Evolutionary conservation across 2,113 vertebrate species (phyloP).

Genomic region (Jacana jacana): DNA sequence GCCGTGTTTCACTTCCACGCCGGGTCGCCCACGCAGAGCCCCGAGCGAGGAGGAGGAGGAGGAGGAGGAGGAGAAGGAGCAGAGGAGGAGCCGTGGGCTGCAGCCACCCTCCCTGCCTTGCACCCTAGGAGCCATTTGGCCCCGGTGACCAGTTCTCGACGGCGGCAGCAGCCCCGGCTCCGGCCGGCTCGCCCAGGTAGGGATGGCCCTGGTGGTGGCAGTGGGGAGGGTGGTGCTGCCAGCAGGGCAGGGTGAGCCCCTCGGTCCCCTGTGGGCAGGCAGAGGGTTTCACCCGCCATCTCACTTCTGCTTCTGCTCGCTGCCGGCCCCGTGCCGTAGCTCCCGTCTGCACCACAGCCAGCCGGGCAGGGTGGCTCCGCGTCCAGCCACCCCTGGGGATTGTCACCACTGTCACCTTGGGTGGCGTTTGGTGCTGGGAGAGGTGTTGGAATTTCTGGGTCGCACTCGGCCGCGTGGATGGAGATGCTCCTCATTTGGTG

Average conservation of each 20-base stretch:
- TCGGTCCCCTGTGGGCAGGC: neutral
- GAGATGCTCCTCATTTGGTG: neutral
- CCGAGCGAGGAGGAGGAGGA: conserved; percentile 14
- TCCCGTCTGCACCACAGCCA: accelerated
- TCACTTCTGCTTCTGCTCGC: conserved; percentile 52
- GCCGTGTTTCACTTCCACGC: conserved; percentile 24
- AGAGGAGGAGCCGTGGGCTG: conserved; percentile 53
- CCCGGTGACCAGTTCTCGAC: conserved; percentile 7
- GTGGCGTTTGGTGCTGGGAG: neutral
- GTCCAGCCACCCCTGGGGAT: neutral
- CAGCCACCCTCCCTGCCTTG: neutral
- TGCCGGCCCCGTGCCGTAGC: accelerated
- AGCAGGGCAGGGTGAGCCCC: neutral
- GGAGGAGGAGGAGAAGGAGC: neutral
- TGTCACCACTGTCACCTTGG: neutral
- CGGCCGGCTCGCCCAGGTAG: neutral
- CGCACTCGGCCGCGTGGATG: accelerated
- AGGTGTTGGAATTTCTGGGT: neutral
- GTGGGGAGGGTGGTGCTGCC: neutral
- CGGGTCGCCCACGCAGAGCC: conserved; percentile 28
- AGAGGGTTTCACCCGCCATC: accelerated
- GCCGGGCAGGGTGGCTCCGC: accelerated
- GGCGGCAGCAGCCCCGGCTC: neutral
- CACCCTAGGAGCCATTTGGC: conserved; percentile 55
- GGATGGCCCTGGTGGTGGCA: neutral